These are phyloP conservation scores for Limenitis camilla DNA, from an alignment of 2,888 invertebrate species.

Conservation along the genomic window DNA sequence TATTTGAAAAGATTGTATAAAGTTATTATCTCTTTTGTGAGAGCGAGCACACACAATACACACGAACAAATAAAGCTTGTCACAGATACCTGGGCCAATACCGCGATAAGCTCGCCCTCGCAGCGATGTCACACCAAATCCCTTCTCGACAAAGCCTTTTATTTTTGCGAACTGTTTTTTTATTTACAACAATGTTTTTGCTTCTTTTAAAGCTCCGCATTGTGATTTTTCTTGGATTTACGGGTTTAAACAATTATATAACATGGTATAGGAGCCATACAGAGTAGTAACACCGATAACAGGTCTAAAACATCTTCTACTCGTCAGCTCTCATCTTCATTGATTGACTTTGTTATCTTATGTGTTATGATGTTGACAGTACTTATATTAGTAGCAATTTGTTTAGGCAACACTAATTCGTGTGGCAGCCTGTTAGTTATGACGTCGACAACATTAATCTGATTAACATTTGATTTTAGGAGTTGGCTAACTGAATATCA, in stretches of 20 bases:
- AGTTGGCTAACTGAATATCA: too few species aligned
- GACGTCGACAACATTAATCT: too few species aligned
- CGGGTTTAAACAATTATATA: constrained; percentile 7
- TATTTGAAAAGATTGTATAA: constrained; percentile 10
- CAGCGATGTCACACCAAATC: constrained; percentile 51
- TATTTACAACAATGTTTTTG: constrained; percentile 39
- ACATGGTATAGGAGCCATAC: too few species aligned
- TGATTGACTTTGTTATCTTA: too few species aligned
- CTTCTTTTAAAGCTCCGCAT: constrained; percentile 19
- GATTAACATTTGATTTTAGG: too few species aligned
- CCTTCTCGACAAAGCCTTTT: constrained; percentile 45
- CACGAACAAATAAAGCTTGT: constrained; percentile 20
- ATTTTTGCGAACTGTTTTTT: constrained; percentile 42
- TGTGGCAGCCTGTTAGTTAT: too few species aligned
- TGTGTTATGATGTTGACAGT: too few species aligned
- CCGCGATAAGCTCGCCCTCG: constrained; percentile 47
- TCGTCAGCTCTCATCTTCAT: too few species aligned
- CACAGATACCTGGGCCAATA: constrained; percentile 40
- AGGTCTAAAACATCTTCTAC: too few species aligned
- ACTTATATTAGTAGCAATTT: too few species aligned
- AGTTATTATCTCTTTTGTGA: constrained; percentile 16
- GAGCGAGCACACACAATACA: constrained; percentile 19
- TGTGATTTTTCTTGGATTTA: constrained; percentile 10
- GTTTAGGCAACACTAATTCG: too few species aligned
- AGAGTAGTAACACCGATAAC: too few species aligned